phyloP scores from a whole-genome alignment of 2,888 invertebrate genomes.

The Lepidocyrtoides sp. region DNA sequence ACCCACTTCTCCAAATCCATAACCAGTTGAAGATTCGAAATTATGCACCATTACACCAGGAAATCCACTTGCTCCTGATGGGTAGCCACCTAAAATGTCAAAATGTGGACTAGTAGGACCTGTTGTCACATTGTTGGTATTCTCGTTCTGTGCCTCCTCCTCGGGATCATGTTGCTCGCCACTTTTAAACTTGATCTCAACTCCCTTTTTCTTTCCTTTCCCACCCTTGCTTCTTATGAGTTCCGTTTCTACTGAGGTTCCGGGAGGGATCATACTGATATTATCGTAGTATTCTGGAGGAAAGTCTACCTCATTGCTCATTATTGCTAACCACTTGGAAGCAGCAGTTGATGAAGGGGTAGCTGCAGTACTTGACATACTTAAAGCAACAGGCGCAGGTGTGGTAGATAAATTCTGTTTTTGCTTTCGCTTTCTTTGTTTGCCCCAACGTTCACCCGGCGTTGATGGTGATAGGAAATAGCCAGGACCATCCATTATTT shows the following conservation, averaged over 20 bases:
- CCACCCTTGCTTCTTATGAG: constrained; percentile 13
- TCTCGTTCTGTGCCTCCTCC: constrained; percentile 31
- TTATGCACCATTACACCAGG: constrained; percentile 61
- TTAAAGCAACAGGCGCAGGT: constrained; percentile 24
- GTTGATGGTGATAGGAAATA: constrained; percentile 64
- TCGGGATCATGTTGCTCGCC: constrained; percentile 64
- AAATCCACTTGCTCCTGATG: constrained; percentile 35
- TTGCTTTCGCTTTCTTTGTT: constrained; percentile 62
- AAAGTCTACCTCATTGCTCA: constrained; percentile 69
- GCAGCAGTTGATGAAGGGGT: constrained; percentile 30
- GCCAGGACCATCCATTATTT: constrained; percentile 11
- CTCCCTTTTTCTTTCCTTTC: constrained; percentile 64
- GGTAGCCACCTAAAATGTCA: constrained; percentile 45
- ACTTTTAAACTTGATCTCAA: constrained; percentile 70
- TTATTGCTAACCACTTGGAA: constrained; percentile 61
- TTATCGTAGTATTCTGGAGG: constrained; percentile 60
- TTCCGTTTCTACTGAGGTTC: constrained; percentile 19
- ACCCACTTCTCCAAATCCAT: constrained; percentile 12
- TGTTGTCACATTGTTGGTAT: constrained; percentile 9
- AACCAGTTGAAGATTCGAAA: constrained; percentile 54
- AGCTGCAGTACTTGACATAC: constrained; percentile 22
- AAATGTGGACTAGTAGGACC: background rate
- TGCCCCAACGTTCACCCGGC: constrained; percentile 67
- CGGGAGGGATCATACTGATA: constrained; percentile 28
- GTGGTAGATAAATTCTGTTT: constrained; percentile 58